Evolutionary conservation across 2,888 invertebrate genomes (phyloP), one percentile per base, ranked within the genome.

Genomic region (Lithophane semibrunnea): DNA sequence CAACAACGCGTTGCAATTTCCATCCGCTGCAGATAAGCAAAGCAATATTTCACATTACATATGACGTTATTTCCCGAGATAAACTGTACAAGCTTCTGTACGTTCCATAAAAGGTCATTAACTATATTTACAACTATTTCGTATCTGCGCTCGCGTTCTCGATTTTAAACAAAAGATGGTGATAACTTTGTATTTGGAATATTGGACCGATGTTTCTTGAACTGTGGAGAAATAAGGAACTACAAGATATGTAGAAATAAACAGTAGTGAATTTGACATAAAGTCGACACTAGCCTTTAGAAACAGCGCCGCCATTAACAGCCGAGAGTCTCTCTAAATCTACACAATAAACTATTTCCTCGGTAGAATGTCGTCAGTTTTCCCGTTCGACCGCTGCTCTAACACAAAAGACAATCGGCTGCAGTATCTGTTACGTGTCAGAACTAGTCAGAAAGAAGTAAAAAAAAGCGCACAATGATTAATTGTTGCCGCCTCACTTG

Each of bases 21-120:
- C 93, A 92, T 91, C 89, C 90, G 89, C 88, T 89, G 86, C 86
- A 93, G 92, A 93, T 93, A 94, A 93, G 92, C 91, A 91, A 88
- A 89, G 92, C 92, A 90, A 92, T 94, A 94, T 93, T 93, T 93
- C 89, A 92, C 89, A 90, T 92, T 88, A 90, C 89, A 73, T 73
- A 91, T 92, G 90, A 90, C 88, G 88, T 88, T 86, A 86, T 91
- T 91, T 90, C 88, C 88, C 88, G 79, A 90, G 90, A 91, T 91
- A 90, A 87, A 84, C 86, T 78, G 49, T 77, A 58, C 82, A 69
- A 74, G 86, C 67, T 76, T 76, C 24, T 75, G 68, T 71, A 37
- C 56, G 68, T 78, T 77, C 64, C 24, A 52, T 49, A 78, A 79
- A 65, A 61, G 69, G 63, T 86, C 72, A 86, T 86, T 83, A 83